Percentiles rank a stretch among this genome's conserved stretches.
Conservation (phyloP, 2,113 vertebrate species). For the Ramphastos sulfuratus region DNA sequence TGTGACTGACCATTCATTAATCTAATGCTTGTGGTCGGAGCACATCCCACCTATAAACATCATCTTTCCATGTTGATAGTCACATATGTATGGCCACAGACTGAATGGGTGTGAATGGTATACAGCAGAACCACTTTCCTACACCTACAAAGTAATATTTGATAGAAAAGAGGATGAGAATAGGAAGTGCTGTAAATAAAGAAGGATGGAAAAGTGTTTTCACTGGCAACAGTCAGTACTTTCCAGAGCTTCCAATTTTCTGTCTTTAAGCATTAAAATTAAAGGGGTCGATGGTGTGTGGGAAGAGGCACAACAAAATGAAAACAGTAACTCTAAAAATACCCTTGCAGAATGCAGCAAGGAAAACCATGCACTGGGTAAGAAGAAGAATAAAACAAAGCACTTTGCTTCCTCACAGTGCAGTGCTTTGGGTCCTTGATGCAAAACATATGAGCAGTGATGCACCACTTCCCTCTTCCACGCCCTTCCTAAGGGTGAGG, state of each 20-base stretch:
- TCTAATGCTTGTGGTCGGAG: neutral
- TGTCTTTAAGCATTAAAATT: neutral
- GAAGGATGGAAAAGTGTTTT: neutral
- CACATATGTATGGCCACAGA: neutral
- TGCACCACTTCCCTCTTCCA: neutral
- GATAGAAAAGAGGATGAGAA: neutral
- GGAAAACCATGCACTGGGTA: neutral
- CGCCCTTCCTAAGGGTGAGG: neutral
- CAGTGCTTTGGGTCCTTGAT: neutral
- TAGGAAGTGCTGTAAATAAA: neutral
- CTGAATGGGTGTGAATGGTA: neutral
- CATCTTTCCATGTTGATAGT: neutral
- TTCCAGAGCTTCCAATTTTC: neutral
- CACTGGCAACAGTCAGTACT: neutral
- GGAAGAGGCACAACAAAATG: neutral
- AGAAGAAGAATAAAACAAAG: neutral
- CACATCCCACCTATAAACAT: neutral
- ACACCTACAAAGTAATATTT: neutral
- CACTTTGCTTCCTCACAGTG: neutral
- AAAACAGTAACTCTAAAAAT: neutral
- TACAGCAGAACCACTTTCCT: neutral
- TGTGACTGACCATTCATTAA: neutral
- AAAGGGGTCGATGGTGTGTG: neutral
- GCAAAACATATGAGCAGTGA: neutral
- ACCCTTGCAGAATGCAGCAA: neutral